Evolutionary conservation across 2,113 vertebrate genomes (phyloP).

Genomic region (Puntigrus tetrazona): DNA sequence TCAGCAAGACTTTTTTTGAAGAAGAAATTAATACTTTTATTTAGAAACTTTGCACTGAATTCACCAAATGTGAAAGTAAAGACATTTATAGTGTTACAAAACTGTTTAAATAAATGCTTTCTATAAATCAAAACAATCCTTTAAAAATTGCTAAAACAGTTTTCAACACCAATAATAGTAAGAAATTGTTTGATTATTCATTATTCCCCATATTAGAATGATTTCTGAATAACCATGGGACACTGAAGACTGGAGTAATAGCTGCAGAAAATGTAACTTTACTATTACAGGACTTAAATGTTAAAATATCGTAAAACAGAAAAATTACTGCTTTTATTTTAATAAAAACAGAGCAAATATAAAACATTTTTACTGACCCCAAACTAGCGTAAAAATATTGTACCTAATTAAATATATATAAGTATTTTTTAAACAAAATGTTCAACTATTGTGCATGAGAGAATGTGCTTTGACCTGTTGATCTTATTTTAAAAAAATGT

Average conservation of each 20-base stretch:
- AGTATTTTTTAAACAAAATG: background rate
- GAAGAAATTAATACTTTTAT: background rate
- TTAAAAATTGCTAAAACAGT: background rate
- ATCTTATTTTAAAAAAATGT: background rate
- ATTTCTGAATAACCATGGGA: background rate
- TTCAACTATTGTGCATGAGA: background rate
- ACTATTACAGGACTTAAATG: background rate
- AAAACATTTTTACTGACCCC: background rate
- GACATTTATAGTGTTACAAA: background rate
- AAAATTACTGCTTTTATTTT: too few relatives aligned
- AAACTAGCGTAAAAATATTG: background rate
- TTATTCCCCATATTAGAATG: background rate
- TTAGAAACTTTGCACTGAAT: background rate
- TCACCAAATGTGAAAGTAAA: background rate
- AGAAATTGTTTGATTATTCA: background rate
- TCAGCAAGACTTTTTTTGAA: background rate
- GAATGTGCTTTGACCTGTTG: background rate
- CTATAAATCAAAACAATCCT: background rate
- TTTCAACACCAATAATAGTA: background rate
- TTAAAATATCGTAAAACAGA: background rate
- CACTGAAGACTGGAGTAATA: background rate
- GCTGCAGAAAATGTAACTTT: background rate
- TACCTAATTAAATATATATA: background rate
- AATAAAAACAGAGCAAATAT: background rate
- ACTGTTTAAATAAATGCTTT: background rate